These are phyloP conservation scores for Alloscopus bannaensis DNA, from an alignment of 2,888 invertebrate species.

Conservation along the genomic window DNA sequence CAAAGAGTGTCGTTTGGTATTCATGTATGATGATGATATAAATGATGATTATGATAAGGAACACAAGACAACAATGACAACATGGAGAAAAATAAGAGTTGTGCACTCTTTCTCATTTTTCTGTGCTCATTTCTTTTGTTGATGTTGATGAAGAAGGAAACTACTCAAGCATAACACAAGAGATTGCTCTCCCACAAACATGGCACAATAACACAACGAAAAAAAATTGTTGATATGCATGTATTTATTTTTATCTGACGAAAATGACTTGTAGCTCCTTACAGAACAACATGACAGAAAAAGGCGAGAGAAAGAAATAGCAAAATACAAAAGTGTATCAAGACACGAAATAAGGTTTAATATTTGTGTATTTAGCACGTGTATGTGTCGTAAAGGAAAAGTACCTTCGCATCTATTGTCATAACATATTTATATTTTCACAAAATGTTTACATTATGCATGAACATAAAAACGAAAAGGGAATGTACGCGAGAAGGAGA, in stretches of 20 bases:
- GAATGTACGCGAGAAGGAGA: constrained; percentile 8
- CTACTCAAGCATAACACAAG: constrained; percentile 55
- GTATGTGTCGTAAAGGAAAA: neutral
- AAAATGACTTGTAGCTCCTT: constrained; percentile 16
- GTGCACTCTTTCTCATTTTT: constrained; percentile 16
- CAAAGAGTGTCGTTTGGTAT: constrained; percentile 9
- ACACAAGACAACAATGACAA: constrained; percentile 34
- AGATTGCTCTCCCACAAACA: constrained; percentile 44
- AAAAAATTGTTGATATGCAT: constrained; percentile 15
- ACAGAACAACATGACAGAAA: neutral
- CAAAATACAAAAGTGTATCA: constrained; percentile 1
- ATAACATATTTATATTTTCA: constrained; percentile 21
- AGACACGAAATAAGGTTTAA: constrained; percentile 23
- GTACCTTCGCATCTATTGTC: neutral
- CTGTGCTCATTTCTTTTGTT: constrained; percentile 16
- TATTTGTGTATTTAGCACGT: neutral
- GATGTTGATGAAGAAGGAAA: constrained; percentile 46
- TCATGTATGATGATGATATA: constrained; percentile 10
- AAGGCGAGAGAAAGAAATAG: constrained; percentile 8
- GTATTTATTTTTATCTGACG: constrained; percentile 10
- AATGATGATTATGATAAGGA: constrained; percentile 30
- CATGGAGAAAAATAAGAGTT: constrained; percentile 30
- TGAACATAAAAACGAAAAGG: constrained; percentile 22
- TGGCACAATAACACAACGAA: constrained; percentile 31
- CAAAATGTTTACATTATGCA: constrained; percentile 53